Evolutionary conservation across 2,113 vertebrate species (phyloP), one percentile per base, ranked within the genome.

Genomic region (Chelonoidis abingdonii): DNA sequence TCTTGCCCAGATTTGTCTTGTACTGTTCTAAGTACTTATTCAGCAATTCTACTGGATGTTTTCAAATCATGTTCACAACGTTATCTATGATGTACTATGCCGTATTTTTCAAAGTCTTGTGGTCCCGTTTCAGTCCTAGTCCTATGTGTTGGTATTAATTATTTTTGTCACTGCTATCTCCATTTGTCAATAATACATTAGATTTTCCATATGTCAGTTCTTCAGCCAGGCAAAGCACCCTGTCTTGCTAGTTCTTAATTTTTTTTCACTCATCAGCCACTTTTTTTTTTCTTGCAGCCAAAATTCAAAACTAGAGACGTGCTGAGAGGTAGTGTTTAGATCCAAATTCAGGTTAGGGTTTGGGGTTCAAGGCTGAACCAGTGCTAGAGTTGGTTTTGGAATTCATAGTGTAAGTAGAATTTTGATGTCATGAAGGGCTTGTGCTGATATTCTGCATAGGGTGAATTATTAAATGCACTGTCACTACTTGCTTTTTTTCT

Each of bases 181-280:
- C 90, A 52, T 97, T 98, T 97, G 96, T 97, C 94, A 96, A 27
- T 95, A 97, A 95, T 89, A 65, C 59, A 95, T 94, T 96, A 80
- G 44, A 93, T 97, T 97, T 97, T 95, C 96, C 72, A 72, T 86
- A 65, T 96, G 92, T 96, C 89, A 97, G 87, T 93, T 95, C 75
- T 95, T 93, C 91, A 93, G 89, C 92, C 80, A 84, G 84, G 94
- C 80, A 94, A 92, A 97, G 92, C 95, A 54, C 5, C 3, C 44
- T 52, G 22, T 90, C 94, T 97, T 47, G 92, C 94, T 90, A 91
- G 27, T 82, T 97, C 85, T 52, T 93, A 90, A 47, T 89, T 94
- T 95, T 97, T 29, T 83, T 76, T 78, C 88, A 80, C 95, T 93
- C 75, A 80, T 92, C 84, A 31, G 27, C 9, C 52, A 29, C 5